These are phyloP conservation scores for Drosophila phalerata DNA, from an alignment of 2,888 invertebrate genomes.

Conservation along the genomic window DNA sequence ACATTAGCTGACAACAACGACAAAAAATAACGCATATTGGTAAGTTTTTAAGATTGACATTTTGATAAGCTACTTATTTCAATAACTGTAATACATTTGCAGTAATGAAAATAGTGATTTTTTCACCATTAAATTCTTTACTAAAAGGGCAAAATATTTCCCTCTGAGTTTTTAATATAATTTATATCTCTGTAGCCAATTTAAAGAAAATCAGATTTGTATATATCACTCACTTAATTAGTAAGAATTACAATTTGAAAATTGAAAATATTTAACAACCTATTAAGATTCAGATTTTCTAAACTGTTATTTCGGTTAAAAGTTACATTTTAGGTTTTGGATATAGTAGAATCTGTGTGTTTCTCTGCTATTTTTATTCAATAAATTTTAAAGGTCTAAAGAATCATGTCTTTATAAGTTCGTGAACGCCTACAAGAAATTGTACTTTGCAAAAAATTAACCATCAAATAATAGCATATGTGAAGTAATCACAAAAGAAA, in stretches of 20 bases:
- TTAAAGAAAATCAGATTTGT: too few relatives aligned
- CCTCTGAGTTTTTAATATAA: too few relatives aligned
- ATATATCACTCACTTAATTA: too few relatives aligned
- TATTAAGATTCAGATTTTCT: too few relatives aligned
- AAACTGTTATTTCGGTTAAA: too few relatives aligned
- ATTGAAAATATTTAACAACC: too few relatives aligned
- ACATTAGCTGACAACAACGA: conserved; percentile 12
- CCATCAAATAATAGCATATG: conserved; percentile 21
- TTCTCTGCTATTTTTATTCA: neutral
- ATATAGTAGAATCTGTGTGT: neutral
- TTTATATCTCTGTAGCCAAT: too few relatives aligned
- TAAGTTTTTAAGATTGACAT: conserved; percentile 25
- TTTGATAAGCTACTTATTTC: neutral
- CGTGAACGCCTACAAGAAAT: neutral
- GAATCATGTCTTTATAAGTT: neutral
- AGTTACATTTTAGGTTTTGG: too few relatives aligned
- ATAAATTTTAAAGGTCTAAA: neutral
- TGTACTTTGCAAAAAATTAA: conserved; percentile 1
- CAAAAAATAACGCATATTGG: conserved; percentile 19
- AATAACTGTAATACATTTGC: neutral
- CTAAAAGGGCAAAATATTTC: neutral
- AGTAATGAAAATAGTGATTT: neutral
- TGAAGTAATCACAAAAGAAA: conserved; percentile 30
- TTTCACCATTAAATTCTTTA: neutral
- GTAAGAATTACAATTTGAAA: too few relatives aligned